These are phyloP conservation scores for Tychaedon coryphoeus DNA, from an alignment of 2,113 vertebrate genomes.

Conservation along the genomic window DNA sequence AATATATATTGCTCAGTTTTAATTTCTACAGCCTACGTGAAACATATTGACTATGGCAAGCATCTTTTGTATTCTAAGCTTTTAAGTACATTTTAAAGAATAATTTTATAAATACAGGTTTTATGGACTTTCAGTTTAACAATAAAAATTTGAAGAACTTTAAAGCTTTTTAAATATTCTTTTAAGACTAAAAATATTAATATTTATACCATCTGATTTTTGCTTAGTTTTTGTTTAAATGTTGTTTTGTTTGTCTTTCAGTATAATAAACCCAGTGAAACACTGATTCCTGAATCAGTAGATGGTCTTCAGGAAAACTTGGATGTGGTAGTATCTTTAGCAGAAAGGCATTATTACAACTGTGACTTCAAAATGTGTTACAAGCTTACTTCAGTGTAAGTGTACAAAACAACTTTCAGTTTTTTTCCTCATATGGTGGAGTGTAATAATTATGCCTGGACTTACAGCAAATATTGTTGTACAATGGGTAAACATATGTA, in stretches of 20 bases:
- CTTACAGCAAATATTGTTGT: background rate
- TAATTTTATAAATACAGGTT: background rate
- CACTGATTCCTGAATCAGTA: constrained; percentile 85
- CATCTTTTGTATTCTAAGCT: background rate
- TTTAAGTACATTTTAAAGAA: background rate
- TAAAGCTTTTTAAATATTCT: background rate
- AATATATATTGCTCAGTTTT: background rate
- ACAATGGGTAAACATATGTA: background rate
- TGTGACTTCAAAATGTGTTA: constrained; percentile 99
- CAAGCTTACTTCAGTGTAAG: constrained; percentile 95
- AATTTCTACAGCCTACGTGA: background rate
- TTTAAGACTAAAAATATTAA: background rate
- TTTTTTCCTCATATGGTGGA: background rate
- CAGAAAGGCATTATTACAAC: constrained; percentile 99
- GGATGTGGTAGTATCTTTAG: constrained; percentile 96
- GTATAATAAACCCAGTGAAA: constrained; percentile 98
- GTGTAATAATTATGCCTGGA: background rate
- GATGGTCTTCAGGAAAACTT: constrained; percentile 95
- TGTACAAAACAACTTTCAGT: background rate
- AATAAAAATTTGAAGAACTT: background rate
- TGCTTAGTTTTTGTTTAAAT: background rate
- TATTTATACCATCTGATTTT: background rate
- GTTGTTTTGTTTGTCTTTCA: constrained; percentile 63
- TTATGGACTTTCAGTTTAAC: background rate
- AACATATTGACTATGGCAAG: background rate